These are phyloP conservation scores for Teinopalpus imperialis DNA, from an alignment of 2,888 invertebrate genomes.

Conservation along the genomic window DNA sequence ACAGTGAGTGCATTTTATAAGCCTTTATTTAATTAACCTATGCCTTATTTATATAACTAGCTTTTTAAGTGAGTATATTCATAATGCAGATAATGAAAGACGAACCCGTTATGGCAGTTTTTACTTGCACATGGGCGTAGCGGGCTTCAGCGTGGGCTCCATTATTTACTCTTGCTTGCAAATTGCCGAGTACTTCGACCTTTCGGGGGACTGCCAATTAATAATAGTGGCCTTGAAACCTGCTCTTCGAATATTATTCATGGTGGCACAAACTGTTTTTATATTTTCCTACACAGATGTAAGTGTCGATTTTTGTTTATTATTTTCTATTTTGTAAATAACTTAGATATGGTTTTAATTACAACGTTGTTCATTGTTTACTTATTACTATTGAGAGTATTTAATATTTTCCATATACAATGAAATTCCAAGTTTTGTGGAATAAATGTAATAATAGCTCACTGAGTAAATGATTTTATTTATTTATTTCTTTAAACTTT, in stretches of 20 bases:
- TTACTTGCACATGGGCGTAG: constrained; percentile 84
- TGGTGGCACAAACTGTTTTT: constrained; percentile 87
- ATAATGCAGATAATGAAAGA: constrained; percentile 53
- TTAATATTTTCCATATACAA: too few relatives aligned
- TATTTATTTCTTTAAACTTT: too few relatives aligned
- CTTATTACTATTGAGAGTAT: too few relatives aligned
- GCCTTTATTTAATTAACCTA: too few relatives aligned
- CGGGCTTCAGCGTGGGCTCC: constrained; percentile 86
- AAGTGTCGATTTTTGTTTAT: constrained; percentile 41
- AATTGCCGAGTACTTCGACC: constrained; percentile 86
- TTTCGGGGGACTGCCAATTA: constrained; percentile 82
- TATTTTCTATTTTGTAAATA: background rate
- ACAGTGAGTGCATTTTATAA: constrained; percentile 44
- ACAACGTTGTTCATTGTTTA: too few relatives aligned
- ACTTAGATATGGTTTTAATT: background rate
- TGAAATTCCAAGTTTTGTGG: too few relatives aligned
- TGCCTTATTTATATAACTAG: too few relatives aligned
- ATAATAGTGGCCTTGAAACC: constrained; percentile 84
- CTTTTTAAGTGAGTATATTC: too few relatives aligned
- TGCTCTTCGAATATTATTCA: constrained; percentile 83
- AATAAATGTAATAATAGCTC: too few relatives aligned
- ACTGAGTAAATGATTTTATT: too few relatives aligned
- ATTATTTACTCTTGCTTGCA: constrained; percentile 88
- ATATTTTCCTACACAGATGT: constrained; percentile 87
- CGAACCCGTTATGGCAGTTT: constrained; percentile 82